Evolutionary conservation across 1,140 invertebrate genomes (phyloP).

Genomic region (Diachasmimorpha longicaudata): DNA sequence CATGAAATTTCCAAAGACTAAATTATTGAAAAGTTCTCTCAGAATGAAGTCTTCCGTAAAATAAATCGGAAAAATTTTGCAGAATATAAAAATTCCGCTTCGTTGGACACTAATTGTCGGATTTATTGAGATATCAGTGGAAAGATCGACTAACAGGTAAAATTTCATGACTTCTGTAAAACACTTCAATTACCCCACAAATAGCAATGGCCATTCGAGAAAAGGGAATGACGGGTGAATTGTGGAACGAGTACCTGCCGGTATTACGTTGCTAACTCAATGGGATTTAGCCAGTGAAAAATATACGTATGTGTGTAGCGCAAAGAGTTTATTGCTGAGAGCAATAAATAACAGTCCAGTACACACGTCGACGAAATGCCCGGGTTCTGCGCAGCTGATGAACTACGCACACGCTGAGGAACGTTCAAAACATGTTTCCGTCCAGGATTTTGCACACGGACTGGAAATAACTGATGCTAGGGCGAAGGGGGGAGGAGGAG

Average conservation of each 20-base stretch:
- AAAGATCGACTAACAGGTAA: neutral
- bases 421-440: neutral
- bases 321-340: constrained; percentile 2
- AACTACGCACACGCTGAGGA: neutral
- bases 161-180: neutral
- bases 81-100: no score
- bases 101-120: no score
- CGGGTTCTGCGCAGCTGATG: neutral
- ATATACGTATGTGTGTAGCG: neutral
- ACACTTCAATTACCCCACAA: neutral
- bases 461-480: neutral
- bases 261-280: constrained; percentile 4
- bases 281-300: constrained; percentile 9
- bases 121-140: neutral
- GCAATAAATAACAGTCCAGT: constrained; percentile 22
- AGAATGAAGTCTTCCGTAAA: no score
- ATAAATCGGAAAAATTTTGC: no score
- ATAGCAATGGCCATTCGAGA: neutral
- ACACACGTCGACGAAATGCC: neutral
- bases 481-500: no score
- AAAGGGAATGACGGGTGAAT: neutral
- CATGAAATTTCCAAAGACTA: no score
- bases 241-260: neutral
- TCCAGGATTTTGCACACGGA: neutral
- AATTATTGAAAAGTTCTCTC: no score